phyloP scores from a whole-genome alignment of 2,888 invertebrate genomes.

The Lithophane socia region DNA sequence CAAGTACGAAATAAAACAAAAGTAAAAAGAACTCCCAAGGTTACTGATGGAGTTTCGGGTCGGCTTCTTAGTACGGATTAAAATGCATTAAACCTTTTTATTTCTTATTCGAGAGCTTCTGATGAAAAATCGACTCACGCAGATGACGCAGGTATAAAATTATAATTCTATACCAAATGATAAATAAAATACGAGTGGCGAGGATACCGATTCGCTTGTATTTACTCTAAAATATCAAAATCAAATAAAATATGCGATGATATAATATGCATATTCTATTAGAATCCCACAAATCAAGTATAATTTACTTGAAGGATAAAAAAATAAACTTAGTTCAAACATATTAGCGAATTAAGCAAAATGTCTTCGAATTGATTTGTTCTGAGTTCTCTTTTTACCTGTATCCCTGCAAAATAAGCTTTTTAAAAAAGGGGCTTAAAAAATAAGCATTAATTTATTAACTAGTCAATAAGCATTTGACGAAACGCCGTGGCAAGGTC shows the following conservation, averaged over 20 bases:
- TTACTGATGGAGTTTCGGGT: slow-evolving; percentile 38
- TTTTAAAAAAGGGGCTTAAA: background rate
- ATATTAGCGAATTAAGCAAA: background rate
- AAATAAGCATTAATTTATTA: background rate
- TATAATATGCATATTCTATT: background rate
- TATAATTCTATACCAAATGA: slow-evolving; percentile 8
- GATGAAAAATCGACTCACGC: slow-evolving; percentile 34
- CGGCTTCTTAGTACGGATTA: slow-evolving; percentile 35
- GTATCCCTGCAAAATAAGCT: background rate
- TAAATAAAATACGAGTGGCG: background rate
- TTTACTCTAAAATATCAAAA: background rate
- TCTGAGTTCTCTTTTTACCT: background rate
- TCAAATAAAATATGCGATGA: background rate
- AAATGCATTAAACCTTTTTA: slow-evolving; percentile 49
- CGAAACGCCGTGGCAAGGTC: slow-evolving; percentile 1
- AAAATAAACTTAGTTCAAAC: background rate
- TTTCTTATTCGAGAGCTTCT: slow-evolving; percentile 34
- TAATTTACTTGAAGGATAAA: slow-evolving; percentile 3
- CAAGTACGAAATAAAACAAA: slow-evolving; percentile 41
- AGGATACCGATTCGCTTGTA: background rate
- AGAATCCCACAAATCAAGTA: background rate
- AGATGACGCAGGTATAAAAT: background rate
- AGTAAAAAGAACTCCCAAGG: slow-evolving; percentile 44
- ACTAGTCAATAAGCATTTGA: slow-evolving; percentile 10
- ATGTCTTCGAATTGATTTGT: background rate